These are phyloP conservation scores for Muscicapa striata DNA, from an alignment of 2,797 vertebrate genomes.

Conservation along the genomic window DNA sequence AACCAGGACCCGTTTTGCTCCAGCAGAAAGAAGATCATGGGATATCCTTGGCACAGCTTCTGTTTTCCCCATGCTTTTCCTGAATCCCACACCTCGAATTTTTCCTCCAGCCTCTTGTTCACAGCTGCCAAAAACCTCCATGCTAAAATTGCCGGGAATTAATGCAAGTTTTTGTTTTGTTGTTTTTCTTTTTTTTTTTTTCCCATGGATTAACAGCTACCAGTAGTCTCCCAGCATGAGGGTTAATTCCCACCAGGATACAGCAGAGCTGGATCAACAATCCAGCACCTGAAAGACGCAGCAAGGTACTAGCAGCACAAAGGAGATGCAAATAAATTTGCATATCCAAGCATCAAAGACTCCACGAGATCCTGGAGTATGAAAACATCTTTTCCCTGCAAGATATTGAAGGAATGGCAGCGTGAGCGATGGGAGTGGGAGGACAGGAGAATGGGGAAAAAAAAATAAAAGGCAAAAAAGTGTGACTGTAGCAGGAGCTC, in stretches of 20 bases:
- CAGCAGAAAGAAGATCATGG: background rate
- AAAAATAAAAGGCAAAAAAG: background rate
- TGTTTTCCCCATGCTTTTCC: background rate
- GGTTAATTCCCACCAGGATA: background rate
- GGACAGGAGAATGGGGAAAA: background rate
- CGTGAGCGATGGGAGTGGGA: background rate
- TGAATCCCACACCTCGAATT: background rate
- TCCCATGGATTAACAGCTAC: background rate
- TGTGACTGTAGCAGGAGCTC: background rate
- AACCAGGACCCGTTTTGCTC: fast-evolving
- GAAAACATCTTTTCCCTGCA: background rate
- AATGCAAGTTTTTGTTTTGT: background rate
- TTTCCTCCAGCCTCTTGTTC: background rate
- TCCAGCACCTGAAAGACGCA: background rate
- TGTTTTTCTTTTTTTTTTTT: background rate
- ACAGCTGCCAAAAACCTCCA: background rate
- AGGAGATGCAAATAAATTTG: background rate
- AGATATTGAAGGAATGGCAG: background rate
- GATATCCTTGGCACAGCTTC: background rate
- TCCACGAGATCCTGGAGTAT: background rate
- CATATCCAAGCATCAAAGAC: background rate
- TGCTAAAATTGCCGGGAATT: background rate
- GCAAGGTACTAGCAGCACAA: background rate
- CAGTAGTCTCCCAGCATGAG: background rate
- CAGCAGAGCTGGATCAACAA: background rate